Conservation (phyloP, 2,797 vertebrate species). For the Coregonus ussuriensis region DNA sequence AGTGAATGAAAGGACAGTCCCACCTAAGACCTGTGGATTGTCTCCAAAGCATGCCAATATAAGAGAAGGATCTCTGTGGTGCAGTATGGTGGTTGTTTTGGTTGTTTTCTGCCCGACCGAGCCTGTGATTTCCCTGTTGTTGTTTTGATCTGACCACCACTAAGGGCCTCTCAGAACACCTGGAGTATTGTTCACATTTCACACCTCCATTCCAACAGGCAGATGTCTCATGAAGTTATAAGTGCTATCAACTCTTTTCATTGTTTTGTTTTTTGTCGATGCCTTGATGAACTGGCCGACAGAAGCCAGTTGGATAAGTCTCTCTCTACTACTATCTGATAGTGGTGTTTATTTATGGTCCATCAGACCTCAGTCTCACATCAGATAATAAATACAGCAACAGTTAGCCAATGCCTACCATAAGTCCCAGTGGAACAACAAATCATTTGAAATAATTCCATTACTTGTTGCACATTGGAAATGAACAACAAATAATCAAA, state of each 20-base stretch:
- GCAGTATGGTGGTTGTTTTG: background rate
- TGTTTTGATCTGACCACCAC: background rate
- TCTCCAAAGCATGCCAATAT: background rate
- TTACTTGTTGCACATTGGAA: background rate
- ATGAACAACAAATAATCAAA: background rate
- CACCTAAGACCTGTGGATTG: background rate
- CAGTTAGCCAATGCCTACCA: background rate
- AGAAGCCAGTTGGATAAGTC: background rate
- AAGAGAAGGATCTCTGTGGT: background rate
- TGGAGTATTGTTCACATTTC: background rate
- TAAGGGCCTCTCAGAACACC: background rate
- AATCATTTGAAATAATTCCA: background rate
- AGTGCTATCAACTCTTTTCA: constrained; percentile 1
- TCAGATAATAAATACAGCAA: background rate
- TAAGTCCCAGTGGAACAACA: background rate
- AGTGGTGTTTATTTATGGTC: background rate
- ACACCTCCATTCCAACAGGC: constrained; percentile 5
- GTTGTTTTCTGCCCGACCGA: background rate
- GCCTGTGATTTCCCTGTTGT: background rate
- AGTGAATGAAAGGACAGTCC: background rate
- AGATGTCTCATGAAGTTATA: background rate
- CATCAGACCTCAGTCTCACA: background rate
- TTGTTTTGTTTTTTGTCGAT: background rate
- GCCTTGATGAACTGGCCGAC: background rate
- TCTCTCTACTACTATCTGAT: constrained; percentile 10